phyloP scores from a whole-genome alignment of 2,888 invertebrate genomes.

The Linyphia triangularis region DNA sequence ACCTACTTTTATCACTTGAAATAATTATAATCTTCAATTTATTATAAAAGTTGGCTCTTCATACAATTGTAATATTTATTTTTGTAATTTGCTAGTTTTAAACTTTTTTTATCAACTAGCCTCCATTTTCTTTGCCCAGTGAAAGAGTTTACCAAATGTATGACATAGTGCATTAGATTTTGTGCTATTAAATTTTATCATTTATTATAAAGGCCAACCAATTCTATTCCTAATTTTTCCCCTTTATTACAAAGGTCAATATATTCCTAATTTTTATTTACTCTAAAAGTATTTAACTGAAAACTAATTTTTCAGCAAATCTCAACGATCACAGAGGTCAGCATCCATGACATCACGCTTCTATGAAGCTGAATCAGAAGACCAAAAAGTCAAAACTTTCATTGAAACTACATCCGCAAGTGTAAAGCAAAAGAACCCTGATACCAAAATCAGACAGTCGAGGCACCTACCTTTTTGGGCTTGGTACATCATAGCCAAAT shows the following conservation, averaged over 20 bases:
- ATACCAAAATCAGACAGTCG: constrained; percentile 77
- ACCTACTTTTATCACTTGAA: too few relatives aligned
- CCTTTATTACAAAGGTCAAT: not conserved
- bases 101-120: too few relatives aligned
- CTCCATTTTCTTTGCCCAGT: too few relatives aligned
- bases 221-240: not conserved
- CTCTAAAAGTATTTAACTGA: not conserved
- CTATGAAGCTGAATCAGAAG: constrained; percentile 60
- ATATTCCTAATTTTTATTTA: too few relatives aligned
- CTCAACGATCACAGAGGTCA: constrained; percentile 40
- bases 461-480: constrained; percentile 79
- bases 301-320: constrained; percentile 16
- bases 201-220: not conserved
- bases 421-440: constrained; percentile 10
- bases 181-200: not conserved
- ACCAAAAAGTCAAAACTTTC: constrained; percentile 52
- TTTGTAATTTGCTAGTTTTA: too few relatives aligned
- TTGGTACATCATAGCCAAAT: constrained; percentile 79
- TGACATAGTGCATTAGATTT: too few relatives aligned
- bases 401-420: constrained; percentile 51
- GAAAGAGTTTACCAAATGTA: too few relatives aligned
- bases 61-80: too few relatives aligned
- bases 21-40: too few relatives aligned
- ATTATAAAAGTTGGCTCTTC: too few relatives aligned
- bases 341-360: constrained; percentile 57